Base-by-base conservation (phyloP, 2,797 vertebrate genomes). In the Chanos chanos region DNA sequence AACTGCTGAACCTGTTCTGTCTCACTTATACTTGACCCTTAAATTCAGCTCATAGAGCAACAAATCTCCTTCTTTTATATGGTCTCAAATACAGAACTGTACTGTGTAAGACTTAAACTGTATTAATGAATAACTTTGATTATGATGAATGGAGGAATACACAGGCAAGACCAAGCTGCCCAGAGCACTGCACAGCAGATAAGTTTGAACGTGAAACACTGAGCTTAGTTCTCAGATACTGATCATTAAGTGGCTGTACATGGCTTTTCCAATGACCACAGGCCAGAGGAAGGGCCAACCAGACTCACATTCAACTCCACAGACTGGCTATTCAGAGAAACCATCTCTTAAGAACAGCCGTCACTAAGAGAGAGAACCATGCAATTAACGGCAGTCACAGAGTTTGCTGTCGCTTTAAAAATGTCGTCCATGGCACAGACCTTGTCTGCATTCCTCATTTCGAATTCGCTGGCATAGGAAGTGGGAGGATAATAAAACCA, bases 221-320 rank as follows among this genome's bases (percentile, higher is more conserved):
- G 85, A 86, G 82, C 76, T 51, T 66, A 59, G 82, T 77, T 67
- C 85, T 83, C 83, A 89, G 86, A 86, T 83, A 88, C 73, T 77
- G 80, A 77, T 84, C 60, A 53, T 86, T 84, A 86, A 81, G 85
- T 76, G 83, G 87, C 85, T 72, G 52, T 73, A 68, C 76, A 77
- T 66, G 73, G 81, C 84, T 83, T 89, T 85, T 74, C 75, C 77
- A 24, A 36, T 9, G 78, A 81, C 81, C 80, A 67, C 64, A 73
- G 59, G 79, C 84, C 77, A 83, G 88, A 84, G 75, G 77, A 83
- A 74, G 63, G 66, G 56, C 47, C 66, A 60, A 79, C 40, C 69
- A 66, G 78, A 81, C 66, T 83, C 71, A 56, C 71, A 84, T 72
- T 68, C 65, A 78, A 77, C 72, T 73, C 82, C 78, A 70, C 80